phyloP scores from a whole-genome alignment of 2,888 invertebrate genomes.

The Drosophila conformis region DNA sequence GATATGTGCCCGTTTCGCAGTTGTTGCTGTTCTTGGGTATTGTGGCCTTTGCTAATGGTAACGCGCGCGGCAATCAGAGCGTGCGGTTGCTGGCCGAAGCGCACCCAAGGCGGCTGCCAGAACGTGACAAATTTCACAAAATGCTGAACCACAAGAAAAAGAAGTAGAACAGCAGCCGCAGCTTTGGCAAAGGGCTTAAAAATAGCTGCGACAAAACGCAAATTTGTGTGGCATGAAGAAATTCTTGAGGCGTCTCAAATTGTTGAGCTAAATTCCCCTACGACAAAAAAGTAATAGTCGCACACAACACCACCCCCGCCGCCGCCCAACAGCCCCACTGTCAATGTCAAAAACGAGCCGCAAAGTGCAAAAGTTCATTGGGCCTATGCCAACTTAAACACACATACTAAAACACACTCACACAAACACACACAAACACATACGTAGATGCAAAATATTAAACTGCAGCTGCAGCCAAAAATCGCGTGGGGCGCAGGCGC shows the following conservation, averaged over 20 bases:
- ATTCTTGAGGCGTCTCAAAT: conserved; percentile 45
- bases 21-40: conserved; percentile 23
- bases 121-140: conserved; percentile 80
- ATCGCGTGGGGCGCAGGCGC: conserved; percentile 39
- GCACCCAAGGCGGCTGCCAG: conserved; percentile 33
- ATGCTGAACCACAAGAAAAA: conserved; percentile 29
- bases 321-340: conserved; percentile 22
- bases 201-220: conserved; percentile 56
- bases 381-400: conserved; percentile 42
- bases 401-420: background rate
- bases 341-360: conserved; percentile 59
- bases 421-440: background rate
- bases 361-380: conserved; percentile 61
- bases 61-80: conserved; percentile 58
- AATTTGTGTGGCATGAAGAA: conserved; percentile 59
- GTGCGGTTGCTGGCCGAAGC: conserved; percentile 43
- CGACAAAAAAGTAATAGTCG: conserved; percentile 5
- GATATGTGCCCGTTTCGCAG: conserved; percentile 21
- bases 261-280: conserved; percentile 39
- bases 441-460: background rate
- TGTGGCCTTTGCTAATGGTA: conserved; percentile 55
- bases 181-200: conserved; percentile 60
- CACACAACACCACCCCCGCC: background rate
- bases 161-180: conserved; percentile 25
- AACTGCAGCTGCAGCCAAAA: conserved; percentile 31